These are phyloP conservation scores for Setophaga kirtlandii DNA, from an alignment of 2,113 vertebrate genomes.

Conservation along the genomic window DNA sequence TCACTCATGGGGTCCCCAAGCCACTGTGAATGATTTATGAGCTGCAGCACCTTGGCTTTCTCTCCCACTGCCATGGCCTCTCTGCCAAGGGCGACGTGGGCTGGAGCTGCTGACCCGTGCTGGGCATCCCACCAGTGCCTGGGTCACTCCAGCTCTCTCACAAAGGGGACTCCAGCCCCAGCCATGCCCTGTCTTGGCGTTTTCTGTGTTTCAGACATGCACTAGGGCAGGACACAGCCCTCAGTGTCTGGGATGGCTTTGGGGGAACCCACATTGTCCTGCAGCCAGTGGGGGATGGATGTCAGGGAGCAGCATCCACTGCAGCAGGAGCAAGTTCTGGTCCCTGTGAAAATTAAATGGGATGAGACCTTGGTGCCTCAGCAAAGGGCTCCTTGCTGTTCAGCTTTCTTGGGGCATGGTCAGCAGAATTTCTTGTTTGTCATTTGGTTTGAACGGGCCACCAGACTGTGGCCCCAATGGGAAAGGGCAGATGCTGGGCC, in stretches of 20 bases:
- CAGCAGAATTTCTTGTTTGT: background rate
- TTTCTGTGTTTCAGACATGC: background rate
- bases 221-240: background rate
- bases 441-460: background rate
- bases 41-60: background rate
- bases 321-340: rapidly evolving
- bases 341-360: background rate
- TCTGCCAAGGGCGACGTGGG: background rate
- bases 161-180: background rate
- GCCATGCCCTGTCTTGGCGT: background rate
- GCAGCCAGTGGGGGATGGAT: background rate
- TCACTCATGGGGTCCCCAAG: rapidly evolving
- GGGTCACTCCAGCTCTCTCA: background rate
- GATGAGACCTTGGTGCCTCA: background rate
- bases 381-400: background rate
- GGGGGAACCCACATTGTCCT: background rate
- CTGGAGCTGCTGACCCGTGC: rapidly evolving
- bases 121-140: rapidly evolving
- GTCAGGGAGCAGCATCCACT: background rate
- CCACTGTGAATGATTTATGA: background rate
- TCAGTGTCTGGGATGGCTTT: rapidly evolving
- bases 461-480: background rate
- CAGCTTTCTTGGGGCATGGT: rapidly evolving
- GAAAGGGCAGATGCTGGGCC: background rate
- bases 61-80: rapidly evolving